phyloP scores from a whole-genome alignment of 2,797 vertebrate genomes.

The Cichlasoma orientale region DNA sequence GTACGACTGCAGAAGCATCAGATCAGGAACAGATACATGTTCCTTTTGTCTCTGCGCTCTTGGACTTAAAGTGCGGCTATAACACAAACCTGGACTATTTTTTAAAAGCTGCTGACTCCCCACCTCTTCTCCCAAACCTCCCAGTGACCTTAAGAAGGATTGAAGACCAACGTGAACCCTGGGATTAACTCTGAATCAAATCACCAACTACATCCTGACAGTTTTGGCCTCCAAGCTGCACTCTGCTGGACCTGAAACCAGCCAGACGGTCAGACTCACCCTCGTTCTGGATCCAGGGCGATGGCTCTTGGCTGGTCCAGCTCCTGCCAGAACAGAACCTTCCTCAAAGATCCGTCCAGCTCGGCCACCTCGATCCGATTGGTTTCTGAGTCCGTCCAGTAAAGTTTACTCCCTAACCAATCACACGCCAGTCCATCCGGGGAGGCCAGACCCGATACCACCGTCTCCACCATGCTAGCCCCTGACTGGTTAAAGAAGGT shows the following conservation, averaged over 20 bases:
- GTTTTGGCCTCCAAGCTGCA: background rate
- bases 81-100: too few species aligned
- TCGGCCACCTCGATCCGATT: slow-evolving; percentile 96
- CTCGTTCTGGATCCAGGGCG: slow-evolving; percentile 92
- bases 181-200: background rate
- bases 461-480: slow-evolving; percentile 80
- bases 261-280: slow-evolving; percentile 81
- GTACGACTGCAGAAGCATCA: too few species aligned
- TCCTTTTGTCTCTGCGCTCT: too few species aligned
- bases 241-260: background rate
- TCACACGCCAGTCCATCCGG: slow-evolving; percentile 97
- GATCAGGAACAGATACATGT: too few species aligned
- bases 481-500: slow-evolving; percentile 88
- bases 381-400: slow-evolving; percentile 98
- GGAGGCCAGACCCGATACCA: slow-evolving; percentile 90
- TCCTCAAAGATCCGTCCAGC: slow-evolving; percentile 90
- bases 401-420: slow-evolving; percentile 94
- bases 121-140: background rate
- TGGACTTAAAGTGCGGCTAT: too few species aligned
- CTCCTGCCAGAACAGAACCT: slow-evolving; percentile 97
- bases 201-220: background rate
- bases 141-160: background rate
- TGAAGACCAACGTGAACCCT: background rate
- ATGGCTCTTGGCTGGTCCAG: slow-evolving; percentile 97
- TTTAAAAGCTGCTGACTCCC: too few species aligned